Base-by-base conservation (phyloP, 2,113 vertebrate genomes). In the Aldabrachelys gigantea region DNA sequence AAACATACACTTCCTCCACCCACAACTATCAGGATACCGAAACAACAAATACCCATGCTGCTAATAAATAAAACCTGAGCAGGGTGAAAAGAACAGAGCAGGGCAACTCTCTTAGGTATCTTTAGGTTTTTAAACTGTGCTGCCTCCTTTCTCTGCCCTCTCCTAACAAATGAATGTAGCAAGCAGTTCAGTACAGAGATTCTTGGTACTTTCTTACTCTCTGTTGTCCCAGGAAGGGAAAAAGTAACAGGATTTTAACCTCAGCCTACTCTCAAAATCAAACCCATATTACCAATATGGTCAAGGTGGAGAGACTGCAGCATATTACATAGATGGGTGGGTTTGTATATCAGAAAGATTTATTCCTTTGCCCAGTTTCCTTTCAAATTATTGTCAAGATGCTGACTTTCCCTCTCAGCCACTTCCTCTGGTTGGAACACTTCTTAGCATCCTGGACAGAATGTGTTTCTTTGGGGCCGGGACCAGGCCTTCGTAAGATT, bases 321-420 rank as follows among this genome's bases (percentile, higher is more conserved):
- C 49, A 2, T 49, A 3, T 1, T 10, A 44, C 0, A 44, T 14
- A 5, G 16, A 54, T 0, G 6, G 47, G 11, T 8, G 22, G 38
- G 38, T 56, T 69, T 84, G 89, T 52, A 80, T 3, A 1, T 19
- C 81, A 35, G 52, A 11, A 93, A 6, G 17, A 72, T 87, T 88
- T 72, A 10, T 21, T 87, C 16, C 53, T 84, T 88, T 84, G 35
- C 62, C 52, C 78, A 80, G 49, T 44, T 93, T 80, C 41, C 52
- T 35, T 38, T 88, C 76, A 57, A 53, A 79, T 62, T 76, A 29
- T 78, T 49, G 25, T 82, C 86, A n/a, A 53, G 13, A 31, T 8
- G 57, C 29, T 62, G 13, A 80, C 2, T 38, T 88, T 78, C n/a
- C 84, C 86, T 88, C 84, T 95, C 80, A 96, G 91, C 83, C 94